Conservation (phyloP, 2,113 vertebrate species). For the Esox niger region DNA sequence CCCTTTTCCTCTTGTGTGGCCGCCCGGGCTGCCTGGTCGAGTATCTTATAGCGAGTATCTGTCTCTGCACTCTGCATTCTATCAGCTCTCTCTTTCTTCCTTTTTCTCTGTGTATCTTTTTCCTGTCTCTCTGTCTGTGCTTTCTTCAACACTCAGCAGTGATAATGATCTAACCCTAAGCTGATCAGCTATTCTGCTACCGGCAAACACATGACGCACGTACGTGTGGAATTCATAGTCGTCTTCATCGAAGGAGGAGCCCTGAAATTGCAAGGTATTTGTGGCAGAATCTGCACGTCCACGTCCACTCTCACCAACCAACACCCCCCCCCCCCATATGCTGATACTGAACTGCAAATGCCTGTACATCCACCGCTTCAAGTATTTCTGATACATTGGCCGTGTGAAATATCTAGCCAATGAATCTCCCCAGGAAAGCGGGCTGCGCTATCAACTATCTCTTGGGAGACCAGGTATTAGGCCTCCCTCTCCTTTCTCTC, state of each 20-base stretch:
- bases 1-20: slow-evolving; percentile 28
- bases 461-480: slow-evolving; percentile 39
- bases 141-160: too few species aligned
- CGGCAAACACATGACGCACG: too few species aligned
- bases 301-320: not conserved
- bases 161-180: too few species aligned
- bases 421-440: slow-evolving; percentile 36
- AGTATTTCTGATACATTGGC: not conserved
- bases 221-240: too few species aligned
- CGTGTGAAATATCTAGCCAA: slow-evolving; percentile 32
- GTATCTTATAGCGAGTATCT: not conserved
- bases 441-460: slow-evolving; percentile 35
- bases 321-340: too few species aligned
- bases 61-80: not conserved
- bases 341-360: too few species aligned
- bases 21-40: slow-evolving; percentile 12
- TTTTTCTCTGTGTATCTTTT: too few species aligned
- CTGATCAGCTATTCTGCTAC: too few species aligned
- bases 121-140: too few species aligned
- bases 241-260: too few species aligned
- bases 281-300: not conserved
- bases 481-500: slow-evolving; percentile 10
- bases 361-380: not conserved
- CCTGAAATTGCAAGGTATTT: too few species aligned
- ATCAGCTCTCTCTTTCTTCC: slow-evolving; percentile 26